A percentile compares a stretch with the other conserved stretches of the same genome.
phyloP scores from a whole-genome alignment of 1,140 invertebrate species.

The Oncopodura yosiiana region DNA sequence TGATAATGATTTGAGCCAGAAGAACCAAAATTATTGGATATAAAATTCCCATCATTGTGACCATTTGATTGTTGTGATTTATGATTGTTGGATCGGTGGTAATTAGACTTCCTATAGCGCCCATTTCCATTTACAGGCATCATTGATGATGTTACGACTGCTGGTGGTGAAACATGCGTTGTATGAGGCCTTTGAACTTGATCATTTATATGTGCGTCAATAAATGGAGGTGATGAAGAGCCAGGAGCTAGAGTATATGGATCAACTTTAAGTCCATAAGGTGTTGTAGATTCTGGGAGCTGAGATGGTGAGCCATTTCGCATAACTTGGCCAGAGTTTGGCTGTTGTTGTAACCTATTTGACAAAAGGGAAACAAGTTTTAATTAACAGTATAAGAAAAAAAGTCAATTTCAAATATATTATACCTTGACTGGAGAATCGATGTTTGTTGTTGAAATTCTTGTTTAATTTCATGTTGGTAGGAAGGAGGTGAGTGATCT shows the following conservation, averaged over 20 bases:
- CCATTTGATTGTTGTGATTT: too few species aligned
- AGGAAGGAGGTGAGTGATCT: constrained; percentile 28
- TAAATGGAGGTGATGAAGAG: constrained; percentile 20
- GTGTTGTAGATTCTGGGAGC: constrained; percentile 32
- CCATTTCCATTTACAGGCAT: constrained; percentile 11
- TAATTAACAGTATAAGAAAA: too few species aligned
- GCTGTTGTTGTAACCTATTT: too few species aligned
- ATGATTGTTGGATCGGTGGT: background rate
- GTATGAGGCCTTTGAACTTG: constrained; percentile 25
- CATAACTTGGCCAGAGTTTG: too few species aligned
- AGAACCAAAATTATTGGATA: too few species aligned
- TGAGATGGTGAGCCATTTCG: constrained; percentile 23
- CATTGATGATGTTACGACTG: constrained; percentile 28
- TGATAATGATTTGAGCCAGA: too few species aligned
- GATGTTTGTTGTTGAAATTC: constrained; percentile 13
- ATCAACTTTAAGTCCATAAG: constrained; percentile 32
- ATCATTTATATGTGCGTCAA: constrained; percentile 6
- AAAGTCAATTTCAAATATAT: too few species aligned
- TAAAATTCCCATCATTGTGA: constrained; percentile 7
- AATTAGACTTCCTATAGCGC: background rate
- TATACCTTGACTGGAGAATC: constrained; percentile 21
- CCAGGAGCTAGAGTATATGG: constrained; percentile 28
- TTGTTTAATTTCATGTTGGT: constrained; percentile 3
- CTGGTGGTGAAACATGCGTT: constrained; percentile 27
- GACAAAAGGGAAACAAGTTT: too few species aligned